Percentiles rank a stretch among this genome's conserved stretches.
Conservation (phyloP, 2,113 vertebrate species). For the Empidonax alnorum region DNA sequence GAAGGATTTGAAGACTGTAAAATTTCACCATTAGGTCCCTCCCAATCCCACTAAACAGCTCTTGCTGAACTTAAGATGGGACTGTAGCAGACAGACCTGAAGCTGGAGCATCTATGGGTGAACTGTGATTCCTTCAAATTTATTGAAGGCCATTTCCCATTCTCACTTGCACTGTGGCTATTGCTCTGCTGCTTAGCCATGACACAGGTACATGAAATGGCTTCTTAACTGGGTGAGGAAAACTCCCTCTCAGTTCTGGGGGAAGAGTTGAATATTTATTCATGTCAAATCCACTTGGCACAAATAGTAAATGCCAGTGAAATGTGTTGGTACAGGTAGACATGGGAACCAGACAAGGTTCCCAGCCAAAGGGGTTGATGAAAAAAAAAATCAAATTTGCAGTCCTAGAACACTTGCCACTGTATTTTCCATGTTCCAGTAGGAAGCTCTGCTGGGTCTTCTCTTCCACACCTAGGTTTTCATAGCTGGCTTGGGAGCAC, state of each 20-base stretch:
- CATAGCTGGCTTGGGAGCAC: not conserved
- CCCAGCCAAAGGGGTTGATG: not conserved
- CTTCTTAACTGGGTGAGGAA: not conserved
- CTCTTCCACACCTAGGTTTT: not conserved
- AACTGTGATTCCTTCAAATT: not conserved
- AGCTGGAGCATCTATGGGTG: not conserved
- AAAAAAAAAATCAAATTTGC: not conserved
- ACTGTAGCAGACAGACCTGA: not conserved
- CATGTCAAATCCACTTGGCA: not conserved
- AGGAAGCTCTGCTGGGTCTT: not conserved
- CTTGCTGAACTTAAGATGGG: not conserved
- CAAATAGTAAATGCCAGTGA: not conserved
- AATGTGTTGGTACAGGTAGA: not conserved
- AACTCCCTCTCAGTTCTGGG: not conserved
- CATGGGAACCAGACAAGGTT: not conserved
- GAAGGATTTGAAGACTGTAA: not conserved
- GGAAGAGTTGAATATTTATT: not conserved
- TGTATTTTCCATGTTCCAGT: not conserved
- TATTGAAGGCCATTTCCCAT: not conserved
- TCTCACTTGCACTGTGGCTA: not conserved
- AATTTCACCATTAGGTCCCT: not conserved
- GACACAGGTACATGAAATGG: fast-evolving
- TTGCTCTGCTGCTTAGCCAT: not conserved
- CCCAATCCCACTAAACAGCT: not conserved
- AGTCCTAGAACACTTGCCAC: not conserved